These are phyloP conservation scores for Cephus spinipes DNA, from an alignment of 2,888 invertebrate genomes.

Conservation along the genomic window DNA sequence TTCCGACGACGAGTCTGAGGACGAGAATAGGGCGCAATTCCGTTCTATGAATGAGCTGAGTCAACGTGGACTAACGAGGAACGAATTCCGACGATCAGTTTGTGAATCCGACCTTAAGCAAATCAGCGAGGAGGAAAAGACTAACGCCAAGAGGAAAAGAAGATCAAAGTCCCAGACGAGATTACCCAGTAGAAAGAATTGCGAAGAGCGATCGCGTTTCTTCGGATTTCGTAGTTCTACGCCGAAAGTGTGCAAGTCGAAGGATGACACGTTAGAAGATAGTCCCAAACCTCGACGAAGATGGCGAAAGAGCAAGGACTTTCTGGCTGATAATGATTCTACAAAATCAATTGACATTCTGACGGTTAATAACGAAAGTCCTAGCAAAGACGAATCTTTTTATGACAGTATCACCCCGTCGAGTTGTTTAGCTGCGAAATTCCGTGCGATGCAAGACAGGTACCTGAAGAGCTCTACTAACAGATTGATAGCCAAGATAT, in stretches of 20 bases:
- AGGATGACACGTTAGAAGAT: conserved; percentile 32
- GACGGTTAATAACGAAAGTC: neutral
- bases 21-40: conserved; percentile 45
- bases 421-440: conserved; percentile 75
- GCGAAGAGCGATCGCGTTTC: conserved; percentile 47
- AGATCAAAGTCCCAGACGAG: conserved; percentile 60
- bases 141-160: conserved; percentile 49
- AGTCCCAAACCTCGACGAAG: conserved; percentile 33
- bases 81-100: conserved; percentile 53
- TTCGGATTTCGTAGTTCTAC: conserved; percentile 46
- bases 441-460: conserved; percentile 77
- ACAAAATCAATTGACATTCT: neutral
- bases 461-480: conserved; percentile 79
- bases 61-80: conserved; percentile 42
- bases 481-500: conserved; percentile 76
- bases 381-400: conserved; percentile 25
- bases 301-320: conserved; percentile 43
- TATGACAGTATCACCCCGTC: conserved; percentile 59
- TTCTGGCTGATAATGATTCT: conserved; percentile 1
- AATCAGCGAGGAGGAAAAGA: conserved; percentile 51
- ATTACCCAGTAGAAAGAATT: conserved; percentile 36
- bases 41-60: conserved; percentile 54
- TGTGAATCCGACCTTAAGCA: conserved; percentile 56
- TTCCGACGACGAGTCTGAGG: conserved; percentile 32
- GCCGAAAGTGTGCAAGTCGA: conserved; percentile 33